Evolutionary conservation across 1,140 invertebrate species (phyloP).

Genomic region (Zaprionus nigranus): DNA sequence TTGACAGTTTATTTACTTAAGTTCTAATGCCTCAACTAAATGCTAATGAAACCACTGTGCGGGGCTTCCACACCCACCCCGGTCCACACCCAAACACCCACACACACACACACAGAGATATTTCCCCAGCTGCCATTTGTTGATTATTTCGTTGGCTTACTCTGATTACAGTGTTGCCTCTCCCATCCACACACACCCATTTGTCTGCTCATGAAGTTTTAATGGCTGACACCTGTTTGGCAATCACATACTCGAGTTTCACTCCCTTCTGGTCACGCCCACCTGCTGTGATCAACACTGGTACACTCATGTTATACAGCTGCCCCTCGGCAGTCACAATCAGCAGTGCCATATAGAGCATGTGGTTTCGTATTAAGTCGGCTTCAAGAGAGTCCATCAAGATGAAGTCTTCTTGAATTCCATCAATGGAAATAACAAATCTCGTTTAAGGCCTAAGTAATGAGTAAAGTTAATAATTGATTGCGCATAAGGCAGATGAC

Average conservation of each 20-base stretch:
- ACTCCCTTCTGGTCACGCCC: neutral
- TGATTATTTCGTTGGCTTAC: conserved; percentile 61
- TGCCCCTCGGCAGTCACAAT: neutral
- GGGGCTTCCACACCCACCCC: conserved; percentile 13
- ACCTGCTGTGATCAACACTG: neutral
- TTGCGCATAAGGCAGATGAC: neutral
- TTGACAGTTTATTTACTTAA: conserved; percentile 79
- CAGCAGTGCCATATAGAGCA: neutral
- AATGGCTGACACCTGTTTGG: conserved; percentile 69
- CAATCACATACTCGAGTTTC: conserved; percentile 51
- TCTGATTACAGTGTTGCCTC: conserved; percentile 3
- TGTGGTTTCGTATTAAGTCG: neutral
- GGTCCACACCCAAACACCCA: neutral
- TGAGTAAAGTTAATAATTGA: neutral
- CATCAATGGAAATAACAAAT: neutral
- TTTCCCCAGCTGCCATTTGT: conserved; percentile 36
- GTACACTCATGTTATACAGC: conserved; percentile 19
- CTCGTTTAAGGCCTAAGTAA: neutral
- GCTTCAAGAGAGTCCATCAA: neutral
- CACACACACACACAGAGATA: conserved; percentile 3
- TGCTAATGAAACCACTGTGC: conserved; percentile 78
- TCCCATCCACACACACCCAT: neutral
- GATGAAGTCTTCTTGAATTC: neutral
- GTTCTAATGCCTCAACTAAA: conserved; percentile 67
- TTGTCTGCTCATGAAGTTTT: conserved; percentile 35